Percentiles rank a stretch among this genome's conserved stretches.
phyloP scores from a whole-genome alignment of 2,888 invertebrate species.

The Nowickia ferox region DNA sequence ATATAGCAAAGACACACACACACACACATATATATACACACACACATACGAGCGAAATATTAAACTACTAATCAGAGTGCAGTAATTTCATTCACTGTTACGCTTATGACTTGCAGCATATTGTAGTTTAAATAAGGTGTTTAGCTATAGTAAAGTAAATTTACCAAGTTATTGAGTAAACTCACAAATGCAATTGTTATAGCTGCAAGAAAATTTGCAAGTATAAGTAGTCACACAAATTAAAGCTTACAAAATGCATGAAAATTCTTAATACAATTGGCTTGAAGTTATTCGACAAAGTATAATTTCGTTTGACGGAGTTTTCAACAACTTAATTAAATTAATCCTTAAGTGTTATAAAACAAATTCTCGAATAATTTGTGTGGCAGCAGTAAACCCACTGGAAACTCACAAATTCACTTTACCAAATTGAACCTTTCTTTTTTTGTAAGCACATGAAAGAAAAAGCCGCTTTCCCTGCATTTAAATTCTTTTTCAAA shows the following conservation, averaged over 20 bases:
- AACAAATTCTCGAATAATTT: too few relatives aligned
- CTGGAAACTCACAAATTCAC: background rate
- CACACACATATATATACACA: background rate
- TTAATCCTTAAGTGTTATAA: too few relatives aligned
- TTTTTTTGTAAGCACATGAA: too few relatives aligned
- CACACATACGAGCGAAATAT: background rate
- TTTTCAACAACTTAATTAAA: too few relatives aligned
- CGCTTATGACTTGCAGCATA: background rate
- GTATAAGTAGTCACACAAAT: too few relatives aligned
- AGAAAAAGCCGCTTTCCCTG: background rate
- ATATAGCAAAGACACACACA: background rate
- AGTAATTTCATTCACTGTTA: slow-evolving; percentile 22
- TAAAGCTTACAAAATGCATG: background rate
- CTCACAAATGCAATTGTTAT: slow-evolving; percentile 10
- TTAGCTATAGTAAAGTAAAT: background rate
- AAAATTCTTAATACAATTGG: too few relatives aligned
- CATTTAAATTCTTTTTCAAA: slow-evolving; percentile 34
- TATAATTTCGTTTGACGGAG: too few relatives aligned
- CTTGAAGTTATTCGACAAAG: too few relatives aligned
- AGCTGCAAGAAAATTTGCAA: slow-evolving; percentile 1
- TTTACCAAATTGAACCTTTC: background rate
- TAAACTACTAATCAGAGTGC: slow-evolving; percentile 45
- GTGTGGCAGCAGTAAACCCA: too few relatives aligned
- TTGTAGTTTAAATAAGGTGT: background rate
- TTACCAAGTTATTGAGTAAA: background rate